Evolutionary conservation across 2,113 vertebrate species (phyloP), one percentile per base, ranked within the genome.

Genomic region (Etheostoma cragini): DNA sequence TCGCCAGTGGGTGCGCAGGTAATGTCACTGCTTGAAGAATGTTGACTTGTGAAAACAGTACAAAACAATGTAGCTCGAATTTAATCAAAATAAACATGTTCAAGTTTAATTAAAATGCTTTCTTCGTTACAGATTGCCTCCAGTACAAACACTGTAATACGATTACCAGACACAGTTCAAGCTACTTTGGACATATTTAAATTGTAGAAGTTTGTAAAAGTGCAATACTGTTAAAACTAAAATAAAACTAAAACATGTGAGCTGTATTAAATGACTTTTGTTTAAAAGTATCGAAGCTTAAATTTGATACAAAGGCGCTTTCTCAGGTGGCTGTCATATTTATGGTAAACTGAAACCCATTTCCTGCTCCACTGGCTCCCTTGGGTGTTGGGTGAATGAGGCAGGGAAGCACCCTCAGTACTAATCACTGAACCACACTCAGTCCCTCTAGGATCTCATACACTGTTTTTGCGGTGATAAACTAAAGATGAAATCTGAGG

Each of bases 11-110:
- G 68, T 11, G 35, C 49, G 81, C 64, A 87, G 89, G 86, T 87
- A 88, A 89, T 61, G 88, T 80, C 72, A 75, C 80, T 46, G 71
- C 78, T 79, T 81, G n/a, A 84, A 86, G 82, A 83, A 45, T 74
- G 87, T 88, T 85, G 79, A 83, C 82, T 84, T 57, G 80, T 71
- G 72, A 85, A 78, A 86, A 84, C 57, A 72, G 64, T 35, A 47
- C 49, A 77, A 70, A 87, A 89, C 83, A 87, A 79, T 85, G 85
- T 77, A n/a, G 71, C 46, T 33, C 1, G 57, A 86, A 85, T 86
- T 84, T 72, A 85, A 90, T 92, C 81, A 80, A 87, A 91, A 86
- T 80, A 76, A 79, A 85, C 81, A 81, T 72, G 80, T 69, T 86
- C 72, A 22, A 64, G 38, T 87, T 89, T 86, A 88, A 91, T 92